A percentile compares a stretch with the other conserved stretches of the same genome.
Evolutionary conservation across 2,888 invertebrate species (phyloP).

Genomic region (Cartodere bifasciata): DNA sequence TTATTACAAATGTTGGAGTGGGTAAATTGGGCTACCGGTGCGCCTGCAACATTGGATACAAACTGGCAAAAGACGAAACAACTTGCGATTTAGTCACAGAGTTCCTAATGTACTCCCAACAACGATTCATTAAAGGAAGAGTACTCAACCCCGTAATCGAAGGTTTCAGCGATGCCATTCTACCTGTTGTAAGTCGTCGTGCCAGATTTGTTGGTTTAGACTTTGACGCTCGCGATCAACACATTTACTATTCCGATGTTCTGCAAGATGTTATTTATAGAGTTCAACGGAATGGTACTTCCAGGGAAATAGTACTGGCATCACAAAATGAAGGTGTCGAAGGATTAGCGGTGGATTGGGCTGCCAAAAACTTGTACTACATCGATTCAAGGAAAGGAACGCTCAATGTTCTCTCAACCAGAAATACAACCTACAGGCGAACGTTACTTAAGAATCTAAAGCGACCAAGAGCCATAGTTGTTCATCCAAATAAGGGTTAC

Average conservation of each 20-base stretch:
- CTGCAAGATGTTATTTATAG: slow-evolving; percentile 88
- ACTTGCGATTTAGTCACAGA: slow-evolving; percentile 74
- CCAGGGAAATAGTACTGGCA: slow-evolving; percentile 79
- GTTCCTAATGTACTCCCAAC: slow-evolving; percentile 91
- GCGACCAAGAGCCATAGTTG: slow-evolving; percentile 89
- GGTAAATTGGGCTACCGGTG: slow-evolving; percentile 79
- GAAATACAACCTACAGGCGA: slow-evolving; percentile 71
- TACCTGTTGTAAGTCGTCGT: slow-evolving; percentile 82
- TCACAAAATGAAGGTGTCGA: slow-evolving; percentile 96
- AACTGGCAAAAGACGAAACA: slow-evolving; percentile 57
- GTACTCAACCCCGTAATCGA: slow-evolving; percentile 77
- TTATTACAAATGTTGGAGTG: slow-evolving; percentile 63
- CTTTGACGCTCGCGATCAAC: slow-evolving; percentile 79
- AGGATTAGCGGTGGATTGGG: slow-evolving; percentile 92
- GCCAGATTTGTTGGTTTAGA: slow-evolving; percentile 92
- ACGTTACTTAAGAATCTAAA: slow-evolving; percentile 79
- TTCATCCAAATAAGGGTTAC: slow-evolving; percentile 89
- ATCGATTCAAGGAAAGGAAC: slow-evolving; percentile 92
- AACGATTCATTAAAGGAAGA: slow-evolving; percentile 87
- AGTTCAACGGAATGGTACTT: slow-evolving; percentile 65
- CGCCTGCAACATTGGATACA: slow-evolving; percentile 82
- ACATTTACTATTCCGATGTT: slow-evolving; percentile 96
- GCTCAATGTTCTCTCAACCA: slow-evolving; percentile 79
- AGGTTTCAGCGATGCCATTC: slow-evolving; percentile 88
- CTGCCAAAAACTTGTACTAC: slow-evolving; percentile 87